A percentile compares a stretch with the other conserved stretches of the same genome.
These are phyloP conservation scores for Agelas oroides DNA, from an alignment of 37 sponge, comb jelly and placozoan genomes.

Conservation along the genomic window DNA sequence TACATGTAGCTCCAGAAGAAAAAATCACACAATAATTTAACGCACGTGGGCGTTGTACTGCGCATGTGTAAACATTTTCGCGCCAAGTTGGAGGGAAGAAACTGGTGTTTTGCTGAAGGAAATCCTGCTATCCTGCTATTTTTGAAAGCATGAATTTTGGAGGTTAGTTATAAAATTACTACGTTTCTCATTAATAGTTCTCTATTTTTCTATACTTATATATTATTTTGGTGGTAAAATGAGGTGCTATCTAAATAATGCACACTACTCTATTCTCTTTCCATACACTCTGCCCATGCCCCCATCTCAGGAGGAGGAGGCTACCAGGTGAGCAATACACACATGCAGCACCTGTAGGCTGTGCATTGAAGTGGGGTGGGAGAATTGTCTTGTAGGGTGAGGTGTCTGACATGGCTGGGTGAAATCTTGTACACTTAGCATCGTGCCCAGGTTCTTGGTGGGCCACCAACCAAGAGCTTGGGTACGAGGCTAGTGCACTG, in stretches of 20 bases:
- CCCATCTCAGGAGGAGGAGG: conserved; percentile 1
- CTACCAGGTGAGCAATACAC: conserved; percentile 23
- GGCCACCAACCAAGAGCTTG: too few species aligned
- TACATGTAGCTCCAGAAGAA: too few species aligned
- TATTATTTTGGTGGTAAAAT: too few species aligned
- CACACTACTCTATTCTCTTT: background rate
- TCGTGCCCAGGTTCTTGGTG: too few species aligned
- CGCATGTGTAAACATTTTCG: conserved; percentile 7
- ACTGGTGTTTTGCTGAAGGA: background rate
- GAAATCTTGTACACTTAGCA: too few species aligned
- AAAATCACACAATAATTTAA: too few species aligned
- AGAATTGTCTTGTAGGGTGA: too few species aligned
- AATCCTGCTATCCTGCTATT: background rate
- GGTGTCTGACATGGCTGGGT: too few species aligned
- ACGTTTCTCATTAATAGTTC: too few species aligned
- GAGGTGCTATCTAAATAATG: conserved; percentile 9
- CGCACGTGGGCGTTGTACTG: conserved; percentile 7
- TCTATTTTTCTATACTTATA: too few species aligned
- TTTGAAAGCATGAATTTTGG: conserved; percentile 24
- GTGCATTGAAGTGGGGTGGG: background rate
- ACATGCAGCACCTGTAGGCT: background rate
- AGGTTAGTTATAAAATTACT: background rate
- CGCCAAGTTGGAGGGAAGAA: conserved; percentile 9
- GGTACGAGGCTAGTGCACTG: too few species aligned
- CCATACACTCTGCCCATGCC: background rate